Conservation (phyloP, 2,888 invertebrate species). For the Ecliptopera silaceata region DNA sequence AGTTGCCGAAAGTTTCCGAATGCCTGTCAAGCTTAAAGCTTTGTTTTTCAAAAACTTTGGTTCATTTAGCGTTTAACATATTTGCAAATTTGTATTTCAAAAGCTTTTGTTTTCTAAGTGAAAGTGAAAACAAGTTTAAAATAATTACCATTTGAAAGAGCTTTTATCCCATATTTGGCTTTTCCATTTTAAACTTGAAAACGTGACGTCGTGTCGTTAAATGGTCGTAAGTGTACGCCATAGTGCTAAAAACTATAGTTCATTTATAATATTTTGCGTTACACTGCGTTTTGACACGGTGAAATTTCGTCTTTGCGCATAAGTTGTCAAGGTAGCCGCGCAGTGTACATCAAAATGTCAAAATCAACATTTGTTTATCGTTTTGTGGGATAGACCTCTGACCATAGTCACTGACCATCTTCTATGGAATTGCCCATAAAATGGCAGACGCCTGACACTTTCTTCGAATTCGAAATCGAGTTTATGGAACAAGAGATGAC, state of each 20-base stretch:
- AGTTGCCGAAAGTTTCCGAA: no score
- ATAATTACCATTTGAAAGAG: conserved; percentile 1
- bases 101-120: background rate
- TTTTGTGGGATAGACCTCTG: background rate
- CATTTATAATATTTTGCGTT: no score
- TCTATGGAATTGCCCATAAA: conserved; percentile 38
- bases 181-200: conserved; percentile 14
- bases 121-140: conserved; percentile 13
- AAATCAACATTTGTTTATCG: no score
- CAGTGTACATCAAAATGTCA: no score
- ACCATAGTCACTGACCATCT: conserved; percentile 29
- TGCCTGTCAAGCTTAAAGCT: no score
- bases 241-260: background rate
- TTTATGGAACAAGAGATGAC: conserved; percentile 34
- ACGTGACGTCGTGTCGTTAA: conserved; percentile 24
- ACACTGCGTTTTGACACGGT: no score
- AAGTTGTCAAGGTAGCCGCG: no score
- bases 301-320: no score
- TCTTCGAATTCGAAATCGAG: conserved; percentile 41
- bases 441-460: conserved; percentile 41
- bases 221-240: conserved; percentile 8
- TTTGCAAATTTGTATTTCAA: no score
- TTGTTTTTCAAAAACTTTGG: no score
- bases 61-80: no score
- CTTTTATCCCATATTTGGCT: conserved; percentile 22